Conservation (phyloP, 2,797 vertebrate species). For the Peromyscus attwateri region DNA sequence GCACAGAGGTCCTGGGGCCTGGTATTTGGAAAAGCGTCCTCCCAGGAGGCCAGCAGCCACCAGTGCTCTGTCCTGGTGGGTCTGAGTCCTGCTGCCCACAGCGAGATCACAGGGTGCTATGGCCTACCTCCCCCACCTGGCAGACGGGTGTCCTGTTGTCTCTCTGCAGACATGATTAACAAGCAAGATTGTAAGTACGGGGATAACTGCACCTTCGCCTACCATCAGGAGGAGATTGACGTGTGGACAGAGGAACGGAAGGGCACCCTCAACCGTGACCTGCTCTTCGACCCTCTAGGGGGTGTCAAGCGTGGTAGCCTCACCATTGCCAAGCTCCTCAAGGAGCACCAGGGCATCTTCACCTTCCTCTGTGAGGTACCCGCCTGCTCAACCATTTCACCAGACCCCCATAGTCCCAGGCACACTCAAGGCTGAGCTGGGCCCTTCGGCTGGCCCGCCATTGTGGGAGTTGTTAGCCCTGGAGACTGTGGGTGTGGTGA, state of each 20-base stretch:
- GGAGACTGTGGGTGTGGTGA: neutral
- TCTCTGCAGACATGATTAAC: conserved; percentile 96
- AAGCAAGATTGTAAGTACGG: conserved; percentile 99
- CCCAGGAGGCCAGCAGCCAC: neutral
- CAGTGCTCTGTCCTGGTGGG: neutral
- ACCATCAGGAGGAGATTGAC: conserved; percentile 99
- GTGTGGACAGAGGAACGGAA: conserved; percentile 99
- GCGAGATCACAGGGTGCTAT: fast-evolving
- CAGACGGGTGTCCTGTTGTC: conserved; percentile 86
- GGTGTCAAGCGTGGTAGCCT: conserved; percentile 89
- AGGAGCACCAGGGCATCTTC: conserved; percentile 92
- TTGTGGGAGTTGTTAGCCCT: fast-evolving
- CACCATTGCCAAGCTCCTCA: conserved; percentile 90
- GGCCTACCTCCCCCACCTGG: conserved; percentile 76
- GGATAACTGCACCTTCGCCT: conserved; percentile 99
- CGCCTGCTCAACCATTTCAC: neutral
- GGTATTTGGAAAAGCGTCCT: neutral
- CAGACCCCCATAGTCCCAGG: fast-evolving
- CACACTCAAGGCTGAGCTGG: neutral
- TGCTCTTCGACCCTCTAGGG: conserved; percentile 94
- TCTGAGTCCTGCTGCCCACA: fast-evolving
- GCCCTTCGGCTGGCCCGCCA: fast-evolving
- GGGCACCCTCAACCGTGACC: conserved; percentile 97
- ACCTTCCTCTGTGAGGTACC: conserved; percentile 92
- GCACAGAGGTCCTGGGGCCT: neutral